Conservation (phyloP, 1,140 invertebrate genomes). For the Cydia strobilella region DNA sequence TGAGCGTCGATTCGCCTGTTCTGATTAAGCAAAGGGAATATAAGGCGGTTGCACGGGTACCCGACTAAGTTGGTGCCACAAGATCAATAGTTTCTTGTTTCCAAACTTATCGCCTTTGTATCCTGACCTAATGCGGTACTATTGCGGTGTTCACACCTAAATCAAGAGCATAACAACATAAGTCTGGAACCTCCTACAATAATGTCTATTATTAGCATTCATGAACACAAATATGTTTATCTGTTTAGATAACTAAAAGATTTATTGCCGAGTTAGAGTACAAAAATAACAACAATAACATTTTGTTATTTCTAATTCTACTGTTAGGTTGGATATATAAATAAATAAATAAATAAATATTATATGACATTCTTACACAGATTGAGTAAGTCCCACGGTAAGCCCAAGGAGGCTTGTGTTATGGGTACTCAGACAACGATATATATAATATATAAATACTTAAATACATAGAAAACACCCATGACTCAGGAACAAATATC, state of each 20-base stretch:
- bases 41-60: not conserved
- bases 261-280: not conserved
- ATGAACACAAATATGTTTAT: not conserved
- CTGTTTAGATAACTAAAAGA: not conserved
- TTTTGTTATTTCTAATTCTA: no score
- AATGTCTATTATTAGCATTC: not conserved
- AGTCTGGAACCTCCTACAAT: not conserved
- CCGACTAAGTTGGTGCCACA: not conserved
- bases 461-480: no score
- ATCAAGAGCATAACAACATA: not conserved
- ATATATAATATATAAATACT: no score
- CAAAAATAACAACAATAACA: no score
- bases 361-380: no score
- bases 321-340: no score
- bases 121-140: not conserved
- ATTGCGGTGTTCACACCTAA: conserved; percentile 12
- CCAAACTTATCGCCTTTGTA: conserved; percentile 27
- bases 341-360: no score
- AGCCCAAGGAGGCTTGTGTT: no score
- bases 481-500: no score
- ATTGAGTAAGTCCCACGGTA: no score
- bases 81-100: conserved; percentile 30
- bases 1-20: not conserved
- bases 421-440: no score
- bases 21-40: not conserved